Base-by-base conservation (phyloP, 2,888 invertebrate species). In the Pemphredon lugubris region DNA sequence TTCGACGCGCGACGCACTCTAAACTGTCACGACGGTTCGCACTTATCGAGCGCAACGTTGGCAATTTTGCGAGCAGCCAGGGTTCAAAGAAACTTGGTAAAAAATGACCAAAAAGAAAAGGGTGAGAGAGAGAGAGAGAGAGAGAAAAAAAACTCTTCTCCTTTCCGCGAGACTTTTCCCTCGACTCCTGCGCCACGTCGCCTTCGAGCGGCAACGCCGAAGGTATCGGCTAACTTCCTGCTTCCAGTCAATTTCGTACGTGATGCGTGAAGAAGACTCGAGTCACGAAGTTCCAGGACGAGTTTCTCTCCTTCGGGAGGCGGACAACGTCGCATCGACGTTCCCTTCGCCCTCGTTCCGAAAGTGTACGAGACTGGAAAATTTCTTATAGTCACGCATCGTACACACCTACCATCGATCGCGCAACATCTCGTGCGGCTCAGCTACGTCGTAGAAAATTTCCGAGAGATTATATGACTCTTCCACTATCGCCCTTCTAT, bases 221-320 rank as follows among this genome's bases (percentile, higher is more conserved):
- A 69, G 51, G 50, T 67, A 72, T 73, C 67, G 73, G 54, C 61
- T 50, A 65, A 73, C 57, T 73, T 70, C 45, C 57, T 55, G 60
- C 45, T 75, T 65, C 73, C 69, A 73, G 57, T 73, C 73, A 60
- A 75, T 75, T 73, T 73, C 53, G 64, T 70, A 73, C 70, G 65
- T 55, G 74, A 73, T 65, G 64, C 65, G 65, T 60, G 73, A 73
- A 60, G 65, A 64, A 64, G 65, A 70, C 53, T 58, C 44, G 30
- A 21, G 48, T 48, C 20, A 32, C 34, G 39, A 53, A 69, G 39
- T 60, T 51, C 45, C 21, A 1, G 39, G 44, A 21, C 45, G 48
- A 60, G 58, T 65, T 69, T 57, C 66, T 34, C 54, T 39, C 47
- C 59, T 26, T 14, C 39, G 70, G 64, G 53, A 54, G 37, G 16